A percentile compares a stretch with the other conserved stretches of the same genome.
Evolutionary conservation across 1,140 invertebrate species (phyloP).

Genomic region (Drosophila nikananu): DNA sequence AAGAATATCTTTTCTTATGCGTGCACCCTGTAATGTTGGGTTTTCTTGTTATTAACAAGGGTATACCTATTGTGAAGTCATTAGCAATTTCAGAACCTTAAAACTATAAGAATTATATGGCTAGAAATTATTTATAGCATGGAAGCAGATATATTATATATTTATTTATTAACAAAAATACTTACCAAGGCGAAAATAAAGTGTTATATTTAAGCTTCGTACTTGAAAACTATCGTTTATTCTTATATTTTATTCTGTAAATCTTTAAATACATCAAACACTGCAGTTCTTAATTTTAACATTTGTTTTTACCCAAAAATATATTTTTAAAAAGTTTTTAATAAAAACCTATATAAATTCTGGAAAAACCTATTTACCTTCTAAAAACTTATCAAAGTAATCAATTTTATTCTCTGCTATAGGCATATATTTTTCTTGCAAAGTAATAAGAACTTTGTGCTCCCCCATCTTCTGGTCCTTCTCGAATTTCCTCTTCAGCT

Average conservation of each 20-base stretch:
- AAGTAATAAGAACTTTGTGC: slow-evolving; percentile 7
- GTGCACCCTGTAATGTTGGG: slow-evolving; percentile 7
- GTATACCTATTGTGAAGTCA: not conserved
- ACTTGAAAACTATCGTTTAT: not conserved
- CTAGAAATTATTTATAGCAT: not conserved
- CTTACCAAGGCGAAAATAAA: not conserved
- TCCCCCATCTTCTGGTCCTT: slow-evolving; percentile 1
- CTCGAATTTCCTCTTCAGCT: slow-evolving; percentile 14
- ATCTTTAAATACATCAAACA: not conserved
- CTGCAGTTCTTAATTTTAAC: not conserved
- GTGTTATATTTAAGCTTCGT: too few species aligned
- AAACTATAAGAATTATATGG: not conserved
- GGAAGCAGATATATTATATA: too few species aligned
- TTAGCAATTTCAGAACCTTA: rapidly evolving
- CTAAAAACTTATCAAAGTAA: not conserved
- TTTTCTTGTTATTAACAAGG: not conserved
- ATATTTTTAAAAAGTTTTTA: not conserved
- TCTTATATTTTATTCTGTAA: not conserved
- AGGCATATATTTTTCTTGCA: slow-evolving; percentile 1
- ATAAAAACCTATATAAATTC: not conserved
- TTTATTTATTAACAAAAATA: not conserved
- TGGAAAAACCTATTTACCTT: not conserved
- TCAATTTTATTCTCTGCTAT: not conserved
- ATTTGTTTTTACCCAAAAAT: not conserved
- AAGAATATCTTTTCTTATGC: slow-evolving; percentile 3